These are phyloP conservation scores for Bradypus variegatus DNA, from an alignment of 2,797 vertebrate species.

Conservation along the genomic window DNA sequence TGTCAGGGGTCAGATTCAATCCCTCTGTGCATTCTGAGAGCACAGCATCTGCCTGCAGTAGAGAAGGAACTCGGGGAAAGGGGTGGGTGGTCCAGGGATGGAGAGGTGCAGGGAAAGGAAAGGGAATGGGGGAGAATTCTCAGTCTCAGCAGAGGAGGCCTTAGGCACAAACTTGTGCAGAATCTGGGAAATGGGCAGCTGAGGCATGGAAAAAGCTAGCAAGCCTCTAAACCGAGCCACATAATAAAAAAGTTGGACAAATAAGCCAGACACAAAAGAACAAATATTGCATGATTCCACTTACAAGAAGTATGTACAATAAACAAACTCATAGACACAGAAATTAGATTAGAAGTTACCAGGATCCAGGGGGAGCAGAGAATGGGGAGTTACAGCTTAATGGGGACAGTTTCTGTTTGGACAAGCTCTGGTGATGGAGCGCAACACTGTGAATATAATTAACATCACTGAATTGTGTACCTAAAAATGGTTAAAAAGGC, in stretches of 20 bases:
- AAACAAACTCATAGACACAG: neutral
- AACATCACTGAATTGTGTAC: too few species aligned
- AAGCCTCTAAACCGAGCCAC: too few species aligned
- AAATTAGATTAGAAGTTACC: neutral
- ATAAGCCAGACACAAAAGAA: neutral
- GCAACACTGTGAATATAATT: too few species aligned
- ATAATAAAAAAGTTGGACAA: too few species aligned
- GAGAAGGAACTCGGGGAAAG: neutral
- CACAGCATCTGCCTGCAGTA: neutral
- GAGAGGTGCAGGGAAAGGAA: neutral
- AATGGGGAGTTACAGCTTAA: neutral
- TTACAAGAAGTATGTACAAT: neutral
- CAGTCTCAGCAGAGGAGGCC: neutral
- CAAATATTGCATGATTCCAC: neutral
- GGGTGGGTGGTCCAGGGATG: neutral
- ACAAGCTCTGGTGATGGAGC: neutral
- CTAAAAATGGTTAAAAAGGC: too few species aligned
- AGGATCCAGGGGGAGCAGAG: too few species aligned
- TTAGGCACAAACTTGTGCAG: neutral
- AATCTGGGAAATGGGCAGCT: neutral
- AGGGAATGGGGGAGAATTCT: neutral
- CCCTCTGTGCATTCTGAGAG: neutral
- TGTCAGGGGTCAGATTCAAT: neutral
- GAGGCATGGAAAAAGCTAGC: neutral
- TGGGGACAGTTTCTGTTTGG: neutral